Percentiles rank a stretch among this genome's conserved stretches.
These are phyloP conservation scores for Fregata magnificens DNA, from an alignment of 2,113 vertebrate genomes.

Conservation along the genomic window DNA sequence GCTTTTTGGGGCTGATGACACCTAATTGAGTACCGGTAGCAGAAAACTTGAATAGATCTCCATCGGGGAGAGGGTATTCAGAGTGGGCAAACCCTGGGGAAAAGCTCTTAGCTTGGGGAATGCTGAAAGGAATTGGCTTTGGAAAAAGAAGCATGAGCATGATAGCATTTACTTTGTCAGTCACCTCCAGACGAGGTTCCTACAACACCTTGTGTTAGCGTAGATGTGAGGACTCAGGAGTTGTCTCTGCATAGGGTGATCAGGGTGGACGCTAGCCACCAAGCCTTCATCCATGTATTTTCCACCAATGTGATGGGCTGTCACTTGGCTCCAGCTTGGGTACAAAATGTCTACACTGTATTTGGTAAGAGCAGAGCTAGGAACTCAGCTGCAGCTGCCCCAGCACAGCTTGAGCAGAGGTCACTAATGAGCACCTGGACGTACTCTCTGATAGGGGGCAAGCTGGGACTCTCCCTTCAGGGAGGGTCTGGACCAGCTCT, in stretches of 20 bases:
- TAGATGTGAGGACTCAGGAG: background rate
- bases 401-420: background rate
- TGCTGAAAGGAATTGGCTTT: background rate
- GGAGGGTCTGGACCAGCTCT: background rate
- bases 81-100: background rate
- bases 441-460: fast-evolving
- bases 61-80: background rate
- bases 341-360: background rate
- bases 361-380: background rate
- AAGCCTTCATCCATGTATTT: background rate
- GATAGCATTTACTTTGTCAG: fast-evolving
- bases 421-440: background rate
- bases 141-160: fast-evolving
- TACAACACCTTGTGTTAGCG: fast-evolving
- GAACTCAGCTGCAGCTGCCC: background rate
- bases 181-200: background rate
- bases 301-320: background rate
- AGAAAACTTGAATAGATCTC: background rate
- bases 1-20: background rate
- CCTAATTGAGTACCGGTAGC: background rate
- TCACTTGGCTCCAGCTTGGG: background rate
- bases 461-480: background rate
- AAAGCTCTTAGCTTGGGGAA: background rate
- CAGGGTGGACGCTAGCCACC: background rate
- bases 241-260: background rate